Evolutionary conservation across 2,888 invertebrate species (phyloP), one percentile per base, ranked within the genome.

Genomic region (Allophyes oxyacanthae): DNA sequence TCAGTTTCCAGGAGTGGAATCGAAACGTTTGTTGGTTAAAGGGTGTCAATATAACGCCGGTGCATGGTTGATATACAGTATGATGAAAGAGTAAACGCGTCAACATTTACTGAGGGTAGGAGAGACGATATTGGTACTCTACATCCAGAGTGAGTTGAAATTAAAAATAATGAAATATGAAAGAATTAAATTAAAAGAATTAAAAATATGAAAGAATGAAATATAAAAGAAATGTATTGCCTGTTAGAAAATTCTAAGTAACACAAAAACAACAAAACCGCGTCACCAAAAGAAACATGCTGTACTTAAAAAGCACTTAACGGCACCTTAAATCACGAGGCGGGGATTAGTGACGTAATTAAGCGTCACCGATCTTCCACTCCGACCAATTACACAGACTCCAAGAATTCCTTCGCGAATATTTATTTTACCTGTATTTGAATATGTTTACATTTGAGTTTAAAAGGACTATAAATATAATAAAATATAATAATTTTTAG

Each of bases 281-380:
- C 11, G n/a, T 64, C 4, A n/a, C n/a, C n/a, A 14, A 55, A 53
- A 42, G n/a, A 28, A 50, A 15, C 49, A 51, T 8, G 13, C 43
- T 44, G 36, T 30, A n/a, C 30, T 26, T 28, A 15, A 10, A 34
- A 32, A 9, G 20, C 40, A 46, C 38, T 48, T 58, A 34, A 33
- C 30, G 25, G 7, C 11, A 6, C 36, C 36, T 30, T 68, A 68
- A 62, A 64, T 43, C 48, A 36, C 11, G 45, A 43, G 5, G 26
- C 37, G 43, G 38, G 51, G 51, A 57, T 68, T 54, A 51, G 50
- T 45, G 41, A 42, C 34, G 45, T 72, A 53, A 61, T 65, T 65
- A 53, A 59, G 36, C 48, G 32, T 32, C 50, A 20, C 38, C 26
- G 49, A 34, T 56, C 40, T 26, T 41, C 46, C 25, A 41, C 37